Evolutionary conservation across 2,113 vertebrate species (phyloP).

Genomic region (Hippocampus comes): DNA sequence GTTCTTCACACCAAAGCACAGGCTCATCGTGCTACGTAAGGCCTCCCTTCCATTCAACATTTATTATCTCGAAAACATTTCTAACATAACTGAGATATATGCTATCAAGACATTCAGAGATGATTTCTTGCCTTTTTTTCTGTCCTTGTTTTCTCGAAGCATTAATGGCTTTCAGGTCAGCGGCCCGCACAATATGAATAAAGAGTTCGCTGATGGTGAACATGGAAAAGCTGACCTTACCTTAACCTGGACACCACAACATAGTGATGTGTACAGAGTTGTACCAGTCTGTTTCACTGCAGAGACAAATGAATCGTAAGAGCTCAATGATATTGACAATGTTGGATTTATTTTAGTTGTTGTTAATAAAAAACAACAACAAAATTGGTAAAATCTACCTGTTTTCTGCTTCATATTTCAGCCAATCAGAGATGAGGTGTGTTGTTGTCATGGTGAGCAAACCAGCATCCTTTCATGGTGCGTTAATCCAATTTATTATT

Average conservation of each 20-base stretch:
- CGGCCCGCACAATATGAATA: constrained; percentile 62
- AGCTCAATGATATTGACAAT: neutral
- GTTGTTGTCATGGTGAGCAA: constrained; percentile 54
- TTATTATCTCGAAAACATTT: neutral
- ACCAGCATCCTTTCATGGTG: constrained; percentile 47
- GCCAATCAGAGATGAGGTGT: constrained; percentile 74
- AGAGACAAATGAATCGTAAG: constrained; percentile 58
- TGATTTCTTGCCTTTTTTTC: neutral
- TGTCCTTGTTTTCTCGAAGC: constrained; percentile 39
- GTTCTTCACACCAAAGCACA: constrained; percentile 48
- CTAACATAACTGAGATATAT: neutral
- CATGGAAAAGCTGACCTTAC: constrained; percentile 29
- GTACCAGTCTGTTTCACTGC: constrained; percentile 71
- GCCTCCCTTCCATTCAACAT: neutral
- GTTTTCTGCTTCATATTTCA: constrained; percentile 26
- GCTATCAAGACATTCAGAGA: no score
- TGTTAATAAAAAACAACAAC: neutral
- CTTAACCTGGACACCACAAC: constrained; percentile 61
- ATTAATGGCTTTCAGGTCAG: constrained; percentile 70
- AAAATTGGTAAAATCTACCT: neutral
- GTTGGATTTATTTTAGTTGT: neutral
- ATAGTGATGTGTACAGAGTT: constrained; percentile 31
- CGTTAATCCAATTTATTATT: constrained; percentile 9
- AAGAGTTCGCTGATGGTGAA: constrained; percentile 19
- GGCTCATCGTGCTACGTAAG: constrained; percentile 44